Evolutionary conservation across 1,140 invertebrate genomes (phyloP), one percentile per base, ranked within the genome.

Genomic region (Colletes gigas): DNA sequence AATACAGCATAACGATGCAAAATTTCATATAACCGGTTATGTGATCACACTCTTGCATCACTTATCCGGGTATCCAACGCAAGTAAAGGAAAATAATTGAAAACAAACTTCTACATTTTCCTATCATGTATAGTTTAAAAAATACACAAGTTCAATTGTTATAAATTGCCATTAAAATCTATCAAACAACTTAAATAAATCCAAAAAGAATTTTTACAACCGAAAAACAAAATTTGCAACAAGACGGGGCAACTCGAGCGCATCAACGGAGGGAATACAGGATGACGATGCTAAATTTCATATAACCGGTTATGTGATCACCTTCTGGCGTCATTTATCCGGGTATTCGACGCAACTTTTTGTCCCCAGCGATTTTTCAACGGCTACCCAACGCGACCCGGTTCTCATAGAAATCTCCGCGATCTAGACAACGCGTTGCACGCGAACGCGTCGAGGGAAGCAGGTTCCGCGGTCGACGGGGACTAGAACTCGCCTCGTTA

Each of bases 321-420:
- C 30, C 1, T 2, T 30, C 30, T 30, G 2, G 30, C 30, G 30
- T 30, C 54, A 77, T 60, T 77, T 77, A 77, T 41, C 60, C 21
- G 44, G 6, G 7, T 3, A 21, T 21, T 76, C 50, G n/a, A 14
- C 73, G 62, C 50, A 39, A 54, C 57, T 21, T 19, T 44, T 63
- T 52, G n/a, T 15, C 21, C 0, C 3, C 17, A 19, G 3, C 3
- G n/a, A 30, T 54, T 41, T 30, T 44, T 44, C 68, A 47, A 21
- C 17, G n/a, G 12, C 54, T 10, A 55, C 68, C 50, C 41, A 69
- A 44, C 66, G 66, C 55, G 69, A 52, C 75, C 76, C 76, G 76
- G 50, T 78, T 71, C 76, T 54, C 76, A 63, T 21, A 54, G 68
- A 78, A 55, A 78, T 78, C 59, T 78, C n/a, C 2, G 30, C 30